Evolutionary conservation across 1,140 invertebrate genomes (phyloP).

Genomic region (Drosophila grimshawi): DNA sequence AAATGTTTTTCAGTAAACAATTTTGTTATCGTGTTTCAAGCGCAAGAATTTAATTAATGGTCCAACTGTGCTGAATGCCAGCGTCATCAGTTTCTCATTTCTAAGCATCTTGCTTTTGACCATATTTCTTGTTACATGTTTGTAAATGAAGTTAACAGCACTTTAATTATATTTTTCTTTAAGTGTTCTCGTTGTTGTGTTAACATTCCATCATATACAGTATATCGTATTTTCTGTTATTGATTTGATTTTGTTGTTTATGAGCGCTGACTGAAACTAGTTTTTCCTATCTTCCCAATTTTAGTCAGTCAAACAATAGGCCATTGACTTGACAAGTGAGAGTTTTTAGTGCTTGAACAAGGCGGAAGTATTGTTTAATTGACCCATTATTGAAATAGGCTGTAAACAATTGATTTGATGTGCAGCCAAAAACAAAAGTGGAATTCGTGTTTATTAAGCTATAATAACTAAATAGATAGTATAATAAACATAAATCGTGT

Average conservation of each 20-base stretch:
- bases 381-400: neutral
- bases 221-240: neutral
- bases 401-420: neutral
- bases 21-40: neutral
- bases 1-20: neutral
- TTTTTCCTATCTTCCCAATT: slow-evolving; percentile 46
- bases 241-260: slow-evolving; percentile 24
- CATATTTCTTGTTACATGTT: neutral
- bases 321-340: slow-evolving; percentile 48
- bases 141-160: neutral
- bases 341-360: slow-evolving; percentile 39
- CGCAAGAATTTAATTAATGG: neutral
- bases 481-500: too few relatives aligned
- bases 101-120: slow-evolving; percentile 2
- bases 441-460: neutral
- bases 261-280: slow-evolving; percentile 50
- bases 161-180: neutral
- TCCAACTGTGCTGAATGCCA: neutral
- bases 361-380: slow-evolving; percentile 17
- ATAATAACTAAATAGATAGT: too few relatives aligned
- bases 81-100: neutral
- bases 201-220: neutral
- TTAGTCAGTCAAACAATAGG: slow-evolving; percentile 36
- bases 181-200: neutral
- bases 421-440: neutral